Conservation (phyloP, 2,113 vertebrate genomes). For the Emydura subglobosa region DNA sequence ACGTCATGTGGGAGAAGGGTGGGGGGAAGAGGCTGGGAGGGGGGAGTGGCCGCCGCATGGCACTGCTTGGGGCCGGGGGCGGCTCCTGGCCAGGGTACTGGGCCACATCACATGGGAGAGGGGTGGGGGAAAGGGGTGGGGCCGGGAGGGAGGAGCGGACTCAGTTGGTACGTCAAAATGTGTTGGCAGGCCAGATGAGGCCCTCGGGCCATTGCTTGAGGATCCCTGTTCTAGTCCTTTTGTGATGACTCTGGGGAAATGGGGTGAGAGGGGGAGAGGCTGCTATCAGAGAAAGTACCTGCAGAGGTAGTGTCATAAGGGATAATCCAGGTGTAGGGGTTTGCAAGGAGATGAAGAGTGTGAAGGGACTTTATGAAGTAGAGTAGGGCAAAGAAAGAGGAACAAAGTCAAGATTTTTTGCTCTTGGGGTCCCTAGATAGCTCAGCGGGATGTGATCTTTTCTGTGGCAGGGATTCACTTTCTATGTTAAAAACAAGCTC, state of each 20-base stretch:
- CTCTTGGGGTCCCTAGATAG: background rate
- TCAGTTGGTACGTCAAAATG: no score
- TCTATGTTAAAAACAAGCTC: background rate
- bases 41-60: no score
- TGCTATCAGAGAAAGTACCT: rapidly evolving
- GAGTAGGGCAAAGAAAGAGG: background rate
- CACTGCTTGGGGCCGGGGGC: no score
- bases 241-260: background rate
- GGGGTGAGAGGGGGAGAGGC: background rate
- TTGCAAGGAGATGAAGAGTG: background rate
- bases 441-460: background rate
- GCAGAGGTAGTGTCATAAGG: background rate
- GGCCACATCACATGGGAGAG: no score
- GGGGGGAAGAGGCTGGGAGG: no score
- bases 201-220: no score
- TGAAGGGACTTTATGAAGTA: background rate
- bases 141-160: no score
- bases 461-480: background rate
- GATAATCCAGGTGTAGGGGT: background rate
- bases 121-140: no score
- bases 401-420: background rate
- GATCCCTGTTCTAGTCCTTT: background rate
- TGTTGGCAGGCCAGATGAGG: no score
- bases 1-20: no score
- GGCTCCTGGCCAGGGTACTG: no score